Percentiles rank a stretch among this genome's conserved stretches.
phyloP scores from a whole-genome alignment of 2,797 vertebrate species.

The Acipenser ruthenus region DNA sequence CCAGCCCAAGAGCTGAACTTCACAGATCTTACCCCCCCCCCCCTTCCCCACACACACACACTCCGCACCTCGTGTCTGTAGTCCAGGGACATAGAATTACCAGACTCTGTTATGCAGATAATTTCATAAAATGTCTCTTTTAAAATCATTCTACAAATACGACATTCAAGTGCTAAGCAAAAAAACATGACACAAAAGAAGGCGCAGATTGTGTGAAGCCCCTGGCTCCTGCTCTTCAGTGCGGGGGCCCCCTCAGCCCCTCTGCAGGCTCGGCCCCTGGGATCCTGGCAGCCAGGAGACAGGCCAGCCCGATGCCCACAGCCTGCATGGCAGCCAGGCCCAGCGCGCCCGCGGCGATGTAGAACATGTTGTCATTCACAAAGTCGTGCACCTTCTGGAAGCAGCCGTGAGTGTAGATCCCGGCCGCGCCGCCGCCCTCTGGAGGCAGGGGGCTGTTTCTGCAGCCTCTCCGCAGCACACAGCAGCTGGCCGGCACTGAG shows the following conservation, averaged over 20 bases:
- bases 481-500: constrained; percentile 79
- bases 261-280: constrained; percentile 43
- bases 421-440: constrained; percentile 23
- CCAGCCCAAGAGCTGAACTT: no score
- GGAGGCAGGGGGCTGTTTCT: constrained; percentile 55
- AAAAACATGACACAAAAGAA: no score
- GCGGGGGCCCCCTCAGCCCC: constrained; percentile 1
- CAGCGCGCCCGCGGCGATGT: constrained; percentile 69
- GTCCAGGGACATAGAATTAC: no score
- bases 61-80: no score
- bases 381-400: constrained; percentile 72
- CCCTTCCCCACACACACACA: no score
- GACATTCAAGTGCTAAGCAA: no score
- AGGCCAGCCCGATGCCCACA: constrained; percentile 65
- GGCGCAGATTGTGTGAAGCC: no score
- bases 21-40: no score
- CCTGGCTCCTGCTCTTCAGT: no score
- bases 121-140: no score
- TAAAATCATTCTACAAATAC: no score
- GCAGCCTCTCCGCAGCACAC: constrained; percentile 62
- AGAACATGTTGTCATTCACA: constrained; percentile 71
- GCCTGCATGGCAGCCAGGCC: constrained; percentile 66
- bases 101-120: no score
- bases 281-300: constrained; percentile 66
- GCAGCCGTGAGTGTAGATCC: constrained; percentile 70